A percentile compares a stretch with the other conserved stretches of the same genome.
Conservation (phyloP, 2,113 vertebrate genomes). For the Periophthalmodon schlosseri region DNA sequence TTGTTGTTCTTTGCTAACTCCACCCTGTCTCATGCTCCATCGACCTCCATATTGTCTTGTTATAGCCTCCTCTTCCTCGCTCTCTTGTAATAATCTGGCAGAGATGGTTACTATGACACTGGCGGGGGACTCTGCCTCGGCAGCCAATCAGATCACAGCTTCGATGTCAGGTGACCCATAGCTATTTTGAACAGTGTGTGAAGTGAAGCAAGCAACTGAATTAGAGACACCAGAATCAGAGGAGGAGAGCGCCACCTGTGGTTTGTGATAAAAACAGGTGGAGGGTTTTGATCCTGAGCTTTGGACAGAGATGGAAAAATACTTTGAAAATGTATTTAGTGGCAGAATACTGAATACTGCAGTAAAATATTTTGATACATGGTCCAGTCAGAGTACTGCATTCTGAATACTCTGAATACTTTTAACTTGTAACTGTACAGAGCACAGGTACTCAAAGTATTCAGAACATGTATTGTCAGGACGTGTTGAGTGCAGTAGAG, state of each 20-base stretch:
- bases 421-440: no score
- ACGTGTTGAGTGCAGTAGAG: no score
- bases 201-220: slow-evolving; percentile 76
- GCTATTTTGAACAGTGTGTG: slow-evolving; percentile 77
- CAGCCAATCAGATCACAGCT: slow-evolving; percentile 58
- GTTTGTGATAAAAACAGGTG: background rate
- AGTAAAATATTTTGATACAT: no score
- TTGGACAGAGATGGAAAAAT: no score
- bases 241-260: background rate
- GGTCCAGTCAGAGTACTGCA: no score
- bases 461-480: no score
- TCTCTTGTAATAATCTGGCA: slow-evolving; percentile 44
- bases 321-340: no score
- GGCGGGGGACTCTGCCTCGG: slow-evolving; percentile 40
- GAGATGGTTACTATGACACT: slow-evolving; percentile 76
- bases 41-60: slow-evolving; percentile 22
- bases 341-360: no score
- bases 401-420: no score
- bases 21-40: slow-evolving; percentile 38
- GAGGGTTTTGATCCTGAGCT: background rate
- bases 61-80: slow-evolving; percentile 15
- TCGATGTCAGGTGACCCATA: slow-evolving; percentile 66
- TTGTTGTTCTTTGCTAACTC: slow-evolving; percentile 2
- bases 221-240: slow-evolving; percentile 60
- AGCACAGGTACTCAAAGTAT: no score